A percentile compares a stretch with the other conserved stretches of the same genome.
Evolutionary conservation across 2,888 invertebrate species (phyloP).

Genomic region (Caenorhabditis drosophilae): DNA sequence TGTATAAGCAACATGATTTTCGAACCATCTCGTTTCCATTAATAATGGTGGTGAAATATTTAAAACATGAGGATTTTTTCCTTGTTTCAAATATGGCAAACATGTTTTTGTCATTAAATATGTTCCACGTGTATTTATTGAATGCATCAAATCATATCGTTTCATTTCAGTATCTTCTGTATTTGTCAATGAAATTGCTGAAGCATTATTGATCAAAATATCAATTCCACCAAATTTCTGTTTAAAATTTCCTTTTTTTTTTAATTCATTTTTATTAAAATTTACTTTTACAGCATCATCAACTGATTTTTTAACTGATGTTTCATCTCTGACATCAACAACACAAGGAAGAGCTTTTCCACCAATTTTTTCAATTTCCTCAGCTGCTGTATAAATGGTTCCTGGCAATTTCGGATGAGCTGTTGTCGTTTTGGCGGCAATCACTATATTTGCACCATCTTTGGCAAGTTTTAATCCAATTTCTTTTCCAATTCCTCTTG

Average conservation of each 20-base stretch:
- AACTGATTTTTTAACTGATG: slow-evolving; percentile 73
- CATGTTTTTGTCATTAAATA: slow-evolving; percentile 89
- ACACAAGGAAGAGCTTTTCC: slow-evolving; percentile 73
- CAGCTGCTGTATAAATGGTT: slow-evolving; percentile 87
- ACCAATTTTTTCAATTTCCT: slow-evolving; percentile 77
- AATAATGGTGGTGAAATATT: slow-evolving; percentile 92
- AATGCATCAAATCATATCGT: slow-evolving; percentile 87
- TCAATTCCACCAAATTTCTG: slow-evolving; percentile 77
- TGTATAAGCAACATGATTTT: slow-evolving; percentile 81
- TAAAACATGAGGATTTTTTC: slow-evolving; percentile 87
- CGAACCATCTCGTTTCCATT: slow-evolving; percentile 84
- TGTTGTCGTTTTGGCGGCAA: slow-evolving; percentile 88
- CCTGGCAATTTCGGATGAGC: slow-evolving; percentile 89
- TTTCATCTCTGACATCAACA: slow-evolving; percentile 87
- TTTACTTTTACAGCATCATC: slow-evolving; percentile 19
- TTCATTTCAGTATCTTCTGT: slow-evolving; percentile 82
- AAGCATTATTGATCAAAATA: slow-evolving; percentile 89
- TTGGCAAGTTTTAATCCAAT: slow-evolving; percentile 48
- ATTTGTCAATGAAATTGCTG: slow-evolving; percentile 80
- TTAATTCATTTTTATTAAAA: background rate
- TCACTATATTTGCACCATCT: slow-evolving; percentile 88
- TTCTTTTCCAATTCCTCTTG: slow-evolving; percentile 50
- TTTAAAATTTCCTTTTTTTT: no score
- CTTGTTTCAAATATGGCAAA: slow-evolving; percentile 82
- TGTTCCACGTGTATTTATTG: slow-evolving; percentile 90